phyloP scores from a whole-genome alignment of 2,113 vertebrate species.

The Hydrochoerus hydrochaeris region DNA sequence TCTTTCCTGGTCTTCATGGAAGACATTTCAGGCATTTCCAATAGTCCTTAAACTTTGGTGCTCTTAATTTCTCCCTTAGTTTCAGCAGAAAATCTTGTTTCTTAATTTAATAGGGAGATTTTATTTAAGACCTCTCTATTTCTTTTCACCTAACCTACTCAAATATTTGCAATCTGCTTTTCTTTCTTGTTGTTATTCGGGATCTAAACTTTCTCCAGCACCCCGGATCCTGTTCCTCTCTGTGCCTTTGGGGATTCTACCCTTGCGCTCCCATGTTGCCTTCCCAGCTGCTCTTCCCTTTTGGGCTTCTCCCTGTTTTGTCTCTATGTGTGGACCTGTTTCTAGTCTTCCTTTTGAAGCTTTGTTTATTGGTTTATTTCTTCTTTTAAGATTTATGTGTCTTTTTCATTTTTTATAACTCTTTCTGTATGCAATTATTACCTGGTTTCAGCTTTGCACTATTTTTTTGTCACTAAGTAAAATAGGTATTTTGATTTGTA shows the following conservation, averaged over 20 bases:
- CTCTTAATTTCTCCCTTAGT: background rate
- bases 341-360: background rate
- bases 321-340: background rate
- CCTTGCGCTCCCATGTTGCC: background rate
- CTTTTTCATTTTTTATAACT: background rate
- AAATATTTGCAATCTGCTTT: background rate
- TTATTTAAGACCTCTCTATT: background rate
- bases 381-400: background rate
- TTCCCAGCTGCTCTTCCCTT: background rate
- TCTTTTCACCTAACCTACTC: background rate
- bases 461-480: background rate
- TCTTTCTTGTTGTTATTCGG: background rate
- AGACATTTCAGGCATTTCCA: background rate
- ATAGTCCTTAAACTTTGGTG: background rate
- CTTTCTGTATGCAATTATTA: background rate
- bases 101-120: background rate
- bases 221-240: too few relatives aligned
- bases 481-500: background rate
- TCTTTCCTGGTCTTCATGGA: background rate
- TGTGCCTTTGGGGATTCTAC: accelerated
- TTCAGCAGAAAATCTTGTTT: background rate
- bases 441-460: background rate
- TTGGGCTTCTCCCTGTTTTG: background rate
- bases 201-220: background rate
- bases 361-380: background rate